phyloP scores from a whole-genome alignment of 2,113 vertebrate genomes.

The Ptilonorhynchus violaceus region DNA sequence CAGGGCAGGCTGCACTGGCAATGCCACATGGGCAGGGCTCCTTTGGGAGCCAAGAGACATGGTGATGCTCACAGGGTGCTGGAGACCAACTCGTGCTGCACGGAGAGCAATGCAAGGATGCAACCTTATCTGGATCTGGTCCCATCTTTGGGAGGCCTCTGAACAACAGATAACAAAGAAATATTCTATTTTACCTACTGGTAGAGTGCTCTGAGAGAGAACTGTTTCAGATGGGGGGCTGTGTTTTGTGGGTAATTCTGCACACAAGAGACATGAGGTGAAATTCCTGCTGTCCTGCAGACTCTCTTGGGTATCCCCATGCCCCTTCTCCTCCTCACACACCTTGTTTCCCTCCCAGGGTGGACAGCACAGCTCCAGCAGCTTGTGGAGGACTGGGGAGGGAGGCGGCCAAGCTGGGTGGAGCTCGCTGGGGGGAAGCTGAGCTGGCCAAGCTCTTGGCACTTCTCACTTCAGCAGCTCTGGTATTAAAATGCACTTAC shows the following conservation, averaged over 20 bases:
- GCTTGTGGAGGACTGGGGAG: neutral
- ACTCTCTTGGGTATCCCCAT: neutral
- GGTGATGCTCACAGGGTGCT: neutral
- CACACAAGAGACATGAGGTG: rapidly evolving
- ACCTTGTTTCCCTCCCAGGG: neutral
- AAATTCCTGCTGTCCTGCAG: neutral
- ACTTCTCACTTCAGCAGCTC: neutral
- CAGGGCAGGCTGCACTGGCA: neutral
- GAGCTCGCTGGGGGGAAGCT: rapidly evolving
- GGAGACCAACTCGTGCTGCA: neutral
- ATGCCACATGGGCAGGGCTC: neutral
- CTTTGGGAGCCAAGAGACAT: neutral
- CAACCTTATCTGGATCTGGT: rapidly evolving
- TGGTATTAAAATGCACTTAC: constrained; percentile 74
- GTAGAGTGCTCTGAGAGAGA: neutral
- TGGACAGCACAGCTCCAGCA: neutral
- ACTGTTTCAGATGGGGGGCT: neutral
- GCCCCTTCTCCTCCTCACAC: neutral
- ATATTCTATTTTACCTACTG: neutral
- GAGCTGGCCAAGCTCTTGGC: neutral
- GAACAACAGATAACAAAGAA: neutral
- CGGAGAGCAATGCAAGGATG: rapidly evolving
- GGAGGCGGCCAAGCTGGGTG: neutral
- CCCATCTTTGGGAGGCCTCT: neutral
- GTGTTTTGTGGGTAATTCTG: neutral